These are phyloP conservation scores for Xenentodon cancila DNA, from an alignment of 2,797 vertebrate species.

Conservation along the genomic window DNA sequence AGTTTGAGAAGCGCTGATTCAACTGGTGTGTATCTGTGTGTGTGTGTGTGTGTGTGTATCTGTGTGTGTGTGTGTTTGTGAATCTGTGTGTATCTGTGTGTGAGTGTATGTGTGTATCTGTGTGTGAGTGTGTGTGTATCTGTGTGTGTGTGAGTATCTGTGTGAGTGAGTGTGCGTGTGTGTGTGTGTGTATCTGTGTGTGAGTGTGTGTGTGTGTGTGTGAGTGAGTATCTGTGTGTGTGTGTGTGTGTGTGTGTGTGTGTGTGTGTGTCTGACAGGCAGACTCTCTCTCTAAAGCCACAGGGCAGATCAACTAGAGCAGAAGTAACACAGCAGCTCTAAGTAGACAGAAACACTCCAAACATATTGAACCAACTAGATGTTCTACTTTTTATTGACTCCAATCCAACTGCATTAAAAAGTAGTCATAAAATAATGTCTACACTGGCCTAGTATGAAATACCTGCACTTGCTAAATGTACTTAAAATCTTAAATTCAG, in stretches of 20 bases:
- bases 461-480: too few relatives aligned
- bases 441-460: background rate
- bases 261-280: conserved; percentile 28
- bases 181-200: conserved; percentile 13
- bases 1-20: background rate
- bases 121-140: too few relatives aligned
- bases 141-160: too few relatives aligned
- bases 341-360: conserved; percentile 17
- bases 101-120: too few relatives aligned
- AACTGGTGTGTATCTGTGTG: too few relatives aligned
- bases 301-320: conserved; percentile 74
- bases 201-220: conserved; percentile 8
- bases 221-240: conserved; percentile 19
- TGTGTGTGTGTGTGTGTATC: too few relatives aligned
- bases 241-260: conserved; percentile 13
- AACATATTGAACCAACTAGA: conserved; percentile 29
- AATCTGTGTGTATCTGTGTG: conserved; percentile 21
- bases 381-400: background rate
- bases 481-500: too few relatives aligned
- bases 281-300: conserved; percentile 45
- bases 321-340: conserved; percentile 65
- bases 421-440: background rate
- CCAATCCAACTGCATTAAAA: background rate
- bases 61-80: conserved; percentile 7
- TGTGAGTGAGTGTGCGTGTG: conserved; percentile 7